Base-by-base conservation (phyloP, 1,140 invertebrate genomes). In the Hyposmocoma kahamanoa region DNA sequence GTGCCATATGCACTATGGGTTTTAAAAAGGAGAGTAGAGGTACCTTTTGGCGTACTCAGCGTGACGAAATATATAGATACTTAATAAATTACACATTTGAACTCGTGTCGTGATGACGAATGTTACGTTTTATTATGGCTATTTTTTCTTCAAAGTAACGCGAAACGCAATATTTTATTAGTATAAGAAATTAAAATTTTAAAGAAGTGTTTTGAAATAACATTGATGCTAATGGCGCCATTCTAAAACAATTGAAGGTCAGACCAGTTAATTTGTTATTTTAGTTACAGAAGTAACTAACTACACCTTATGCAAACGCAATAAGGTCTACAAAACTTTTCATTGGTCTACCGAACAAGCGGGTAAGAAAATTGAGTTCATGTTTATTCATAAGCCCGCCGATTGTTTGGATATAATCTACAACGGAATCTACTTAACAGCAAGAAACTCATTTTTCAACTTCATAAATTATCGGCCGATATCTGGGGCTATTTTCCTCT, bases 401-500 rank as follows among this genome's bases (percentile, higher is more conserved):
- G 59, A 69, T 71, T 69, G 63, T 64, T 61, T 48, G 58, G 53
- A 47, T 53, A 62, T 62, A 72, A 75, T 69, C 68, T 65, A 63
- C 59, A 67, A 52, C 61, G 56, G 56, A 64, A 63, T 63, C 56
- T 66, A 61, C 54, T 63, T 62, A 66, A 53, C 50, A 47, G 56
- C 59, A 63, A 62, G 72, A 71, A 76, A 71, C 66, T 76, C 67
- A 84, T 81, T 81, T 84, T 84, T 81, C 77, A 82, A 79, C 62
- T 77, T 79, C 67, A 71, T 77, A 80, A 81, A 78, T 79, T 78
- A 76, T 78, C 75, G 59, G 70, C 73, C 67, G 70, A 84, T 83
- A 81, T 72, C 74, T 60, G 68, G 62, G 67, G 64, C 67, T 67
- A 63, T 69, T 66, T 71, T 66, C 66, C 63, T 54, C 51, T 47